Evolutionary conservation across 1,140 invertebrate species (phyloP).

Genomic region (Sitophilus oryzae): DNA sequence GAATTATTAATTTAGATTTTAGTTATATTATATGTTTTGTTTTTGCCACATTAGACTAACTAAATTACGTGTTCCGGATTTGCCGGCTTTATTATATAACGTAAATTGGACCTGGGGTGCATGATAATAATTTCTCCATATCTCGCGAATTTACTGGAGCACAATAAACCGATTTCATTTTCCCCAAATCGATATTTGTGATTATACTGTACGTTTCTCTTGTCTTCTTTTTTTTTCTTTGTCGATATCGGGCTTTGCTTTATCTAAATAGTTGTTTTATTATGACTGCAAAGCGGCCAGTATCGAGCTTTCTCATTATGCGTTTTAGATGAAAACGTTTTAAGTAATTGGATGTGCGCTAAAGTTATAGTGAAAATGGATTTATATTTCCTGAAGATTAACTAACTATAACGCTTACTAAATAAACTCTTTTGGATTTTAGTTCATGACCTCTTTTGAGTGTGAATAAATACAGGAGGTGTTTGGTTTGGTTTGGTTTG

Average conservation of each 20-base stretch:
- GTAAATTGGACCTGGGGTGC: slow-evolving; percentile 22
- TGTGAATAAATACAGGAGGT: too few species aligned
- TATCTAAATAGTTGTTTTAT: background rate
- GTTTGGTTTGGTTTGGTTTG: too few species aligned
- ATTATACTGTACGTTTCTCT: background rate
- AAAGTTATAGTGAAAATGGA: too few species aligned
- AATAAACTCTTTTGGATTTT: too few species aligned
- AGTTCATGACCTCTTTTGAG: too few species aligned
- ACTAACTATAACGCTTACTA: too few species aligned
- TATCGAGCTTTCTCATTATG: too few species aligned
- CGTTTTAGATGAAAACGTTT: too few species aligned
- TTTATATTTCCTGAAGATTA: too few species aligned
- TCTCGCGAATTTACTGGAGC: slow-evolving; percentile 32
- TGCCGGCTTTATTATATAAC: slow-evolving; percentile 19
- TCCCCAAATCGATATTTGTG: slow-evolving; percentile 18
- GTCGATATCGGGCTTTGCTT: background rate
- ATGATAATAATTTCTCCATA: slow-evolving; percentile 31
- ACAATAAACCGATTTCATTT: slow-evolving; percentile 35
- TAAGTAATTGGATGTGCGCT: too few species aligned
- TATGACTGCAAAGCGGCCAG: too few species aligned
- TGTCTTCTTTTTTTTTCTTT: background rate
- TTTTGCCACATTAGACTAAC: slow-evolving; percentile 19
- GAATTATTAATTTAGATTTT: slow-evolving; percentile 22
- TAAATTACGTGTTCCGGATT: slow-evolving; percentile 16
- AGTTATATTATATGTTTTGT: slow-evolving; percentile 14